Percentiles rank a stretch among this genome's conserved stretches.
Evolutionary conservation across 2,113 vertebrate species (phyloP).

Genomic region (Urocitellus parryii): DNA sequence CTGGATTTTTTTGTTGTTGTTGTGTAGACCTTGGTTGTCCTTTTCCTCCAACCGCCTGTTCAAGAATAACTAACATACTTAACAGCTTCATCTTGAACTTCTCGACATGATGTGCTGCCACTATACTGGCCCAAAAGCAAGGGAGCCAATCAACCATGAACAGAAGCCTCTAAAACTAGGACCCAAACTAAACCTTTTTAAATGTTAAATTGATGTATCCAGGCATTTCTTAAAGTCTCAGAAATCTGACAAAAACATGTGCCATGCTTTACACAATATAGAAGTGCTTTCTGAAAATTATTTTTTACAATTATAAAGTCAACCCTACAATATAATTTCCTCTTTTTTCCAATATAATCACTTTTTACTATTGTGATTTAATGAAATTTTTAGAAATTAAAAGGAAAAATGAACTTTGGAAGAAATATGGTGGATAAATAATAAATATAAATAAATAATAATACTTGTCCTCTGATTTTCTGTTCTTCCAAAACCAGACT

Average conservation of each 20-base stretch:
- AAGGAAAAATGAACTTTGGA: background rate
- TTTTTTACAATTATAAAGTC: background rate
- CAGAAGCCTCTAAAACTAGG: background rate
- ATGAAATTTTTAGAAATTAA: background rate
- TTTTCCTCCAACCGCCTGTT: no score
- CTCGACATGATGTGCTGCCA: background rate
- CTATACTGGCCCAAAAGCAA: background rate
- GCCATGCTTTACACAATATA: background rate
- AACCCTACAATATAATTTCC: background rate
- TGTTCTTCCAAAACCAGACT: slow-evolving; percentile 14
- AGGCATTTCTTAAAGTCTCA: background rate
- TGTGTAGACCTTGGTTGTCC: no score
- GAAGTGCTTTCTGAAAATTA: background rate
- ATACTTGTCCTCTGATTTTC: background rate
- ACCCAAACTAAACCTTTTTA: background rate
- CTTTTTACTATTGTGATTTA: background rate
- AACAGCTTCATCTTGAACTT: no score
- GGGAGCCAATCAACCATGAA: fast-evolving
- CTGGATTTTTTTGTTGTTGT: no score
- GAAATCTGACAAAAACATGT: background rate
- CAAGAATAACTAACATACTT: no score
- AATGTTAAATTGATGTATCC: background rate
- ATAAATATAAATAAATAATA: no score
- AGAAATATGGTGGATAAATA: background rate
- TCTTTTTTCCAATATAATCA: background rate